Evolutionary conservation across 2,888 invertebrate species (phyloP), one percentile per base, ranked within the genome.

Genomic region (Malachius bipustulatus): DNA sequence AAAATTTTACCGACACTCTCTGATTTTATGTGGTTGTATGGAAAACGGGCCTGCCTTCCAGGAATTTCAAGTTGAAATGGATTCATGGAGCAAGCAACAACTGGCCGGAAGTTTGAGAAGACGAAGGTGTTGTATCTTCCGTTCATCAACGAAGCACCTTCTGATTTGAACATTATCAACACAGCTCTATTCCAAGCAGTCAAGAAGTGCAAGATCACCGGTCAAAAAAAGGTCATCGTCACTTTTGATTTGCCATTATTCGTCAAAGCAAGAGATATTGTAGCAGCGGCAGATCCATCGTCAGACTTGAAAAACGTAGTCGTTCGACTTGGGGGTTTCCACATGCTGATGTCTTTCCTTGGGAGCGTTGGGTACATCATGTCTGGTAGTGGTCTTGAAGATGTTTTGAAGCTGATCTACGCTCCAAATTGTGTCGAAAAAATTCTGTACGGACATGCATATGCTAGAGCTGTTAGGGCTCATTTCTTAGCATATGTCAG

Each of bases 361-460:
- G n/a, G n/a, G n/a, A n/a, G n/a, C n/a, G n/a, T n/a, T n/a, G n/a
- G n/a, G n/a, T n/a, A n/a, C n/a, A n/a, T n/a, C n/a, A n/a, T n/a
- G n/a, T n/a, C n/a, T n/a, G 24, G 24, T 24, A 24, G 24, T 24
- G 24, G 29, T 9, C 24, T 24, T 24, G 24, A 24, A 24, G 24
- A n/a, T n/a, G n/a, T 44, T 2, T 31, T 45, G 4, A 28, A 16
- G 11, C 10, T 12, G 9, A 40, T 47, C 19, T 48, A 38, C 39
- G 46, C 46, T 11, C 14, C 29, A 4, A 34, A 19, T 2, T 36
- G 40, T 1, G 35, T 35, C 8, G 43, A 43, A 2, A 43, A 45
- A 38, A 44, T 47, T 27, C 12, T 46, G 2, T 12, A 9, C 28
- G 47, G 47, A 2, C 44, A 47, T 30, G 41, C 42, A 3, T 48